These are phyloP conservation scores for Bactericera cockerelli DNA, from an alignment of 1,140 invertebrate species.

Conservation along the genomic window DNA sequence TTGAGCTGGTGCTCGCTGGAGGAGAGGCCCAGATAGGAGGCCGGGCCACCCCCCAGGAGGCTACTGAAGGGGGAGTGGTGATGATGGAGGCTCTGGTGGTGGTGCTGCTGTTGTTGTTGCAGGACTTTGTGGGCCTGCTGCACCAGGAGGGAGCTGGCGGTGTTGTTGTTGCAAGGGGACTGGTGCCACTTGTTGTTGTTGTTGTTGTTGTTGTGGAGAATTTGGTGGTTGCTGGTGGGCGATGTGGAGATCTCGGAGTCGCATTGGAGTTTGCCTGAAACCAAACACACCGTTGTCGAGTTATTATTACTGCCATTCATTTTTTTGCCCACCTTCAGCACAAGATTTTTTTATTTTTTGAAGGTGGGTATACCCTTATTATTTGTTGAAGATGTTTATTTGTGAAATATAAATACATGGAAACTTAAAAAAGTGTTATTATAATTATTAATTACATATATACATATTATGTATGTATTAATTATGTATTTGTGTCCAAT, in stretches of 20 bases:
- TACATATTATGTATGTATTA: too few species aligned
- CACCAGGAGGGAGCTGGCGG: slow-evolving; percentile 2
- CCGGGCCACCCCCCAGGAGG: slow-evolving; percentile 14
- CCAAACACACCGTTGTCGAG: too few species aligned
- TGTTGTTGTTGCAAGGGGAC: neutral
- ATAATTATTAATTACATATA: too few species aligned
- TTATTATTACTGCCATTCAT: too few species aligned
- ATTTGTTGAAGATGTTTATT: too few species aligned
- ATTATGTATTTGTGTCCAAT: too few species aligned
- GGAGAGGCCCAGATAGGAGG: slow-evolving; percentile 8
- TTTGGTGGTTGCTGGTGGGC: slow-evolving; percentile 1
- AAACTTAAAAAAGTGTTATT: too few species aligned
- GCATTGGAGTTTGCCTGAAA: neutral
- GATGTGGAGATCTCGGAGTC: slow-evolving; percentile 9
- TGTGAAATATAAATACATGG: too few species aligned
- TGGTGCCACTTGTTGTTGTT: slow-evolving; percentile 3
- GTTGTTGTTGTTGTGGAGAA: slow-evolving; percentile 4
- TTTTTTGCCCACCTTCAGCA: too few species aligned
- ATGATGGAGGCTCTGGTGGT: slow-evolving; percentile 17
- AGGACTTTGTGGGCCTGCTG: slow-evolving; percentile 14
- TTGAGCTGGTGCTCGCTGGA: neutral
- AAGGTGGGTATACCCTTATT: too few species aligned
- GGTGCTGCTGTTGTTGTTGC: slow-evolving; percentile 18
- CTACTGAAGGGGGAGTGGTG: slow-evolving; percentile 17
- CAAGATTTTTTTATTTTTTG: too few species aligned